Conservation (phyloP, 2,113 vertebrate genomes). For the Hypomesus transpacificus region DNA sequence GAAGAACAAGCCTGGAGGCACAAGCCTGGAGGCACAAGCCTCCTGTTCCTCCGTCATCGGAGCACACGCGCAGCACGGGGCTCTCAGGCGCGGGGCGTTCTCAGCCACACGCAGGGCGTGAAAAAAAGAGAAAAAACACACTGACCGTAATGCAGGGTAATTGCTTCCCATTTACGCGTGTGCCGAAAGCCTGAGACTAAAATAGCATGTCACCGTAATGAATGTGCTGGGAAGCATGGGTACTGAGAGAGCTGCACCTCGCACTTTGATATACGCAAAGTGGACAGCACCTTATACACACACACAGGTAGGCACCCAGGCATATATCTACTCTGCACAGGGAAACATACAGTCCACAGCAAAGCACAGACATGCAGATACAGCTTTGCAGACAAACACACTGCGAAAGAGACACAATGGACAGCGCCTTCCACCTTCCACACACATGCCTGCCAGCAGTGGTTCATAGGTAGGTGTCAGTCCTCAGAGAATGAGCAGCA, state of each 20-base stretch:
- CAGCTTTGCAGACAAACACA: neutral
- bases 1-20: slow-evolving; percentile 49
- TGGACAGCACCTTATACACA: slow-evolving; percentile 35
- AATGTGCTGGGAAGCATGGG: slow-evolving; percentile 63
- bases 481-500: slow-evolving; percentile 51
- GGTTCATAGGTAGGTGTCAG: slow-evolving; percentile 65
- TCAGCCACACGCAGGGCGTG: slow-evolving; percentile 62
- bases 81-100: slow-evolving; percentile 60
- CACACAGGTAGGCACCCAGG: neutral
- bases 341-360: neutral
- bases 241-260: slow-evolving; percentile 58
- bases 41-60: slow-evolving; percentile 47
- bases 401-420: neutral
- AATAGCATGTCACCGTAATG: slow-evolving; percentile 69
- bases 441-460: slow-evolving; percentile 41
- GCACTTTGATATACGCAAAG: slow-evolving; percentile 58
- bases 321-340: slow-evolving; percentile 21
- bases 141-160: slow-evolving; percentile 73
- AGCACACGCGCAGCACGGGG: slow-evolving; percentile 43
- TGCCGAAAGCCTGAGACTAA: slow-evolving; percentile 63
- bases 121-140: slow-evolving; percentile 59
- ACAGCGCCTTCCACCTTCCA: neutral
- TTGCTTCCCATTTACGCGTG: slow-evolving; percentile 74
- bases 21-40: slow-evolving; percentile 52
- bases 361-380: neutral